Percentiles rank a stretch among this genome's conserved stretches.
phyloP scores from a whole-genome alignment of 2,113 vertebrate species.

The Melanerpes aurifrons region DNA sequence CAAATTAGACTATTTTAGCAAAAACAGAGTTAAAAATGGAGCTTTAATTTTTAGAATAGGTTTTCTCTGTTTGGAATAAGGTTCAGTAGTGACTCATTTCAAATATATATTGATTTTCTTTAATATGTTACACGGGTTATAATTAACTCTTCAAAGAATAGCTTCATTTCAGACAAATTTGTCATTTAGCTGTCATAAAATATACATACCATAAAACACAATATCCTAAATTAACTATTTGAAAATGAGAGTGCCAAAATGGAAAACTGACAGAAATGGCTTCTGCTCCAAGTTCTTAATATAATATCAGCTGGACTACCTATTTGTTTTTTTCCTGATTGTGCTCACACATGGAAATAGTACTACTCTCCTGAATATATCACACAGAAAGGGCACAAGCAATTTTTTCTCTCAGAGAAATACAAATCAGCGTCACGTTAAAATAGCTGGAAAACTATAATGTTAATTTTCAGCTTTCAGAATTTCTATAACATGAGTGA shows the following conservation, averaged over 20 bases:
- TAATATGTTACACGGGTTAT: slow-evolving; percentile 46
- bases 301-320: background rate
- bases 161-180: slow-evolving; percentile 49
- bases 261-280: slow-evolving; percentile 26
- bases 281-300: slow-evolving; percentile 33
- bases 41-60: slow-evolving; percentile 9
- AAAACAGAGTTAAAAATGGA: slow-evolving; percentile 14
- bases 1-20: slow-evolving; percentile 30
- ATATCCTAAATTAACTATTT: slow-evolving; percentile 42
- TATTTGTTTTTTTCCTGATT: background rate
- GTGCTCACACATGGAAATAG: background rate
- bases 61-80: slow-evolving; percentile 39
- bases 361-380: background rate
- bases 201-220: slow-evolving; percentile 39
- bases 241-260: slow-evolving; percentile 47
- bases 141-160: slow-evolving; percentile 66
- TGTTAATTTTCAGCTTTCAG: slow-evolving; percentile 17
- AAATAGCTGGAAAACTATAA: background rate
- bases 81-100: slow-evolving; percentile 21
- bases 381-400: background rate
- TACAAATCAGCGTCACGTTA: background rate
- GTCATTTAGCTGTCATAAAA: slow-evolving; percentile 60
- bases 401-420: background rate
- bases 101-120: slow-evolving; percentile 61
- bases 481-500: background rate